Percentiles rank a stretch among this genome's conserved stretches.
These are phyloP conservation scores for Sebastes steindachneri DNA, from an alignment of 2,797 vertebrate genomes.

Conservation along the genomic window DNA sequence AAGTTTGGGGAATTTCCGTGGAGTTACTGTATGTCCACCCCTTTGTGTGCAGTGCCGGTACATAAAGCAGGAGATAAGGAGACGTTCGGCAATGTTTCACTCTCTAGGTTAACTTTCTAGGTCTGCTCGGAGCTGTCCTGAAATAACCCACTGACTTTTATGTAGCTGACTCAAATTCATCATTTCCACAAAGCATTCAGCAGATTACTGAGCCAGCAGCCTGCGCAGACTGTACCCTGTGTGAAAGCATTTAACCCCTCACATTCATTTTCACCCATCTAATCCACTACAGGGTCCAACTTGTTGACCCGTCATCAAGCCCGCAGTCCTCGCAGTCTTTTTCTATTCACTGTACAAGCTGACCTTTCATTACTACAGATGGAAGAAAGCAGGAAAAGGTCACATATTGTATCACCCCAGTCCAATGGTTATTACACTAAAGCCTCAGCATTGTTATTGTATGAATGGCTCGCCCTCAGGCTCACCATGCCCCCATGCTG, in stretches of 20 bases:
- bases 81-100: constrained; percentile 2
- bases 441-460: constrained; percentile 19
- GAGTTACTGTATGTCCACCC: not conserved
- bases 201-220: constrained; percentile 60
- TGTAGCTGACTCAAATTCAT: constrained; percentile 26
- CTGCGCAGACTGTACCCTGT: constrained; percentile 23
- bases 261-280: constrained; percentile 31
- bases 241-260: constrained; percentile 57
- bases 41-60: constrained; percentile 2
- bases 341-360: not conserved
- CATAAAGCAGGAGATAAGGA: constrained; percentile 20
- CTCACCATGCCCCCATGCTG: not conserved
- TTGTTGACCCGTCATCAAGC: constrained; percentile 27
- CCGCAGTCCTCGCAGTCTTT: not conserved
- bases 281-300: constrained; percentile 30
- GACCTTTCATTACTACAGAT: constrained; percentile 27
- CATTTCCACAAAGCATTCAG: constrained; percentile 26
- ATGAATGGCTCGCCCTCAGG: constrained; percentile 21
- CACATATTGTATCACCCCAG: constrained; percentile 14
- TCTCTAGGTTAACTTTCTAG: constrained; percentile 17
- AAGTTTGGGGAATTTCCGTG: constrained; percentile 39
- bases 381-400: constrained; percentile 48
- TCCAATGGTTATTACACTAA: constrained; percentile 24
- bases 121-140: constrained; percentile 27
- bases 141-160: constrained; percentile 45